phyloP scores from a whole-genome alignment of 2,888 invertebrate genomes.

The Prenolepis imparis region DNA sequence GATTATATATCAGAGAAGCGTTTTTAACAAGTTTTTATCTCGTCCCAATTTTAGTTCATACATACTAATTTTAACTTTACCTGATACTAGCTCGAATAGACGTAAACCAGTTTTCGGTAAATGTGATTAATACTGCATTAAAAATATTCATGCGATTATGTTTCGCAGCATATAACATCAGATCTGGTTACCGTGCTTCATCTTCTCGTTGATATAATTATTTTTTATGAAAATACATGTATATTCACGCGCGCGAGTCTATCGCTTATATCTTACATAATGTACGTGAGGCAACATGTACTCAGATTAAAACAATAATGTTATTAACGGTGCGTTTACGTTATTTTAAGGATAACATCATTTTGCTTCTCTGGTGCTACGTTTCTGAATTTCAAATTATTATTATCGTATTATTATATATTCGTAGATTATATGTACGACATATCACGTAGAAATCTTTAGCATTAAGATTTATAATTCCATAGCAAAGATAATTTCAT shows the following conservation, averaged over 20 bases:
- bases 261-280: neutral
- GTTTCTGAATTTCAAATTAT: constrained; percentile 8
- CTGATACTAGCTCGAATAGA: constrained; percentile 24
- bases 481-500: neutral
- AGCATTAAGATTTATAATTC: constrained; percentile 18
- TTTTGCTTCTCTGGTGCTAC: neutral
- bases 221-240: constrained; percentile 27
- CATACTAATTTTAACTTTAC: neutral
- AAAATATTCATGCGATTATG: constrained; percentile 53
- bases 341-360: constrained; percentile 30
- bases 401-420: neutral
- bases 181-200: constrained; percentile 42
- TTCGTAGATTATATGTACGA: constrained; percentile 20
- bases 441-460: constrained; percentile 24
- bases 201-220: constrained; percentile 39
- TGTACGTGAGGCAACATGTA: neutral
- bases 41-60: neutral
- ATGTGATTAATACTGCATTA: constrained; percentile 45
- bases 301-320: constrained; percentile 29
- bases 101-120: constrained; percentile 35
- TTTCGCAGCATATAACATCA: constrained; percentile 40
- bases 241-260: neutral
- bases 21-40: neutral
- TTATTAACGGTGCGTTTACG: constrained; percentile 28
- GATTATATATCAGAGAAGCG: constrained; percentile 29